Conservation (phyloP, 2,113 vertebrate genomes). For the Tautogolabrus adspersus region DNA sequence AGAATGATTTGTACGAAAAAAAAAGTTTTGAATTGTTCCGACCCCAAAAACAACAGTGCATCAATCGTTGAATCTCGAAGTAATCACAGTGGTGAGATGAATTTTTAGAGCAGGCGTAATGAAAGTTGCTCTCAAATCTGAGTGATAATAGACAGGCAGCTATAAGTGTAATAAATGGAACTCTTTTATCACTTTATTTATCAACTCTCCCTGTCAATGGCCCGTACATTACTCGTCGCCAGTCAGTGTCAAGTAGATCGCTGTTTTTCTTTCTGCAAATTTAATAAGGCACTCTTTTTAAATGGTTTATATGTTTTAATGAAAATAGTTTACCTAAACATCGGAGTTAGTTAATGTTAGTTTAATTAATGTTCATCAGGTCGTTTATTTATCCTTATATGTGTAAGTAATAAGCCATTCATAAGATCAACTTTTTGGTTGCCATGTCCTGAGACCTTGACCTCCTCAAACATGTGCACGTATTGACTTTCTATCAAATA, state of each 20-base stretch:
- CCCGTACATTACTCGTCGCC: slow-evolving; percentile 29
- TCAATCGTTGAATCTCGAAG: slow-evolving; percentile 6
- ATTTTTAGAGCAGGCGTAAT: background rate
- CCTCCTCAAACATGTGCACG: no score
- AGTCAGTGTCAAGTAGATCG: slow-evolving; percentile 8
- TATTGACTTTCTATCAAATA: no score
- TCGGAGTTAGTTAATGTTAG: background rate
- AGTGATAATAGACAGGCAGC: slow-evolving; percentile 17
- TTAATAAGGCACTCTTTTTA: background rate
- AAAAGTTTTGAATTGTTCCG: slow-evolving; percentile 80
- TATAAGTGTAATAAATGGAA: slow-evolving; percentile 4
- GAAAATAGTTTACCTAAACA: background rate
- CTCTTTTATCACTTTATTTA: slow-evolving; percentile 12
- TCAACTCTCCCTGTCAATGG: slow-evolving; percentile 9
- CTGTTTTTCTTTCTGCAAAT: background rate
- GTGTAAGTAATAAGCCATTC: background rate
- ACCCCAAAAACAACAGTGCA: slow-evolving; percentile 29
- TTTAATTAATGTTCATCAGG: no score
- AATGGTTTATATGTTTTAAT: background rate
- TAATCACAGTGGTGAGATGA: slow-evolving; percentile 22
- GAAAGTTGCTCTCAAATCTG: background rate
- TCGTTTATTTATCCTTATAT: background rate
- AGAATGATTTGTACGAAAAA: slow-evolving; percentile 84
- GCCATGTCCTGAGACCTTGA: background rate
- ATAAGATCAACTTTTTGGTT: background rate